Base-by-base conservation (phyloP, 2,113 vertebrate genomes). In the Heterotilapia buettikoferi region DNA sequence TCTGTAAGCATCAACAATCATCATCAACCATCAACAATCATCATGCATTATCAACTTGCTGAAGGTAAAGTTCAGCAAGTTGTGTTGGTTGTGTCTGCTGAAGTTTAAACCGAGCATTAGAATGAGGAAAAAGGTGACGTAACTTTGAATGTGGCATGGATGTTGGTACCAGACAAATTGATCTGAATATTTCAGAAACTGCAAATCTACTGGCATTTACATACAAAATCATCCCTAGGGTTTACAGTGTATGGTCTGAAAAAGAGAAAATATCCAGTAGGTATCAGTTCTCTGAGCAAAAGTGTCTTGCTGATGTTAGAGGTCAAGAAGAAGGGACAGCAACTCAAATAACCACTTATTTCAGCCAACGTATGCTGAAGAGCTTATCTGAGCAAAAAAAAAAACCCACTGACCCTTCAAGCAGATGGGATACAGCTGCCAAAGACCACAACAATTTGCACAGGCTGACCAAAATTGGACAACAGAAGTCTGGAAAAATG, bases 101-200 rank as follows among this genome's bases (percentile, higher is more conserved):
- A 66, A 7, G 61, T 66, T 66, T 66, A 38, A 66, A n/a, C 18
- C 6, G 4, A 38, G 31, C 31, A 38, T 66, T 33, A 66, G 31
- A 66, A 38, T n/a, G 18, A 38, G 0, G 61, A 0, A 66, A 66
- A 66, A 7, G 10, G 33, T 66, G 61, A 66, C 0, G 33, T 38
- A 38, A 66, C 1, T 1, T 38, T 66, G 19, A 66, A 38, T 66
- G 18, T 7, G 33, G 33, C 31, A 66, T 7, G 31, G 31, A 66
- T 66, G 31, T 1, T 66, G 33, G 61, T 38, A 0, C 1, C 33
- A 66, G 33, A 66, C 11, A 21, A 66, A 66, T 7, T 66, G 0
- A 66, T 66, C 61, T 38, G 33, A 66, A 21, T 21, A 66, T 66
- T 66, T 38, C 61, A 38, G 33, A 38, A 66, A 66, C 61, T 66